These are phyloP conservation scores for Epirrhoe tristata DNA, from an alignment of 2,888 invertebrate genomes.

Conservation along the genomic window DNA sequence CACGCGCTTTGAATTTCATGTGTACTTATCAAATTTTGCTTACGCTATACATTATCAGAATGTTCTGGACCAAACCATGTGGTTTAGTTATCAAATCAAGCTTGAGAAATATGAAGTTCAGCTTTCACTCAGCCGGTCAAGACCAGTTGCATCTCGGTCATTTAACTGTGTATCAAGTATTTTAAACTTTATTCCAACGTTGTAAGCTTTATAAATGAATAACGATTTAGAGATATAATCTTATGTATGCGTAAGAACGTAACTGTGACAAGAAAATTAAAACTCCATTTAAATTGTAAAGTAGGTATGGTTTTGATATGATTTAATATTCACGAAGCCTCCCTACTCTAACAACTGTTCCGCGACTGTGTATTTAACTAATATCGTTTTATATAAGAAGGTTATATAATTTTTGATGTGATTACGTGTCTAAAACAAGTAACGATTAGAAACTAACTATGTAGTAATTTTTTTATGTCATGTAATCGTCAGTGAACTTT, in stretches of 20 bases:
- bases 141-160: slow-evolving; percentile 53
- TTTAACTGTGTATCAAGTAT: slow-evolving; percentile 21
- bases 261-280: slow-evolving; percentile 39
- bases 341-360: slow-evolving; percentile 26
- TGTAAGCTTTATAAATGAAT: slow-evolving; percentile 26
- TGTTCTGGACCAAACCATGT: no score
- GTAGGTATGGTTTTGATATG: slow-evolving; percentile 25
- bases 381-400: slow-evolving; percentile 12
- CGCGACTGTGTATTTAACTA: slow-evolving; percentile 4
- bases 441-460: background rate
- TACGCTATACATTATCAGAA: no score
- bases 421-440: slow-evolving; percentile 18
- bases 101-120: slow-evolving; percentile 44
- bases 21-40: slow-evolving; percentile 9
- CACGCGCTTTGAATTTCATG: background rate
- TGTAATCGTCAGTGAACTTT: background rate
- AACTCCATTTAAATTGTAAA: slow-evolving; percentile 42
- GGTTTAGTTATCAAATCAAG: slow-evolving; percentile 28
- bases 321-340: slow-evolving; percentile 35
- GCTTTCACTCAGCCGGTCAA: slow-evolving; percentile 55
- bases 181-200: slow-evolving; percentile 25
- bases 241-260: slow-evolving; percentile 23
- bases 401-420: slow-evolving; percentile 12
- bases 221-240: slow-evolving; percentile 25
- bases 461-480: no score